Percentiles rank a stretch among this genome's conserved stretches.
phyloP scores from a whole-genome alignment of 2,113 vertebrate species.

The Pterocles gutturalis region DNA sequence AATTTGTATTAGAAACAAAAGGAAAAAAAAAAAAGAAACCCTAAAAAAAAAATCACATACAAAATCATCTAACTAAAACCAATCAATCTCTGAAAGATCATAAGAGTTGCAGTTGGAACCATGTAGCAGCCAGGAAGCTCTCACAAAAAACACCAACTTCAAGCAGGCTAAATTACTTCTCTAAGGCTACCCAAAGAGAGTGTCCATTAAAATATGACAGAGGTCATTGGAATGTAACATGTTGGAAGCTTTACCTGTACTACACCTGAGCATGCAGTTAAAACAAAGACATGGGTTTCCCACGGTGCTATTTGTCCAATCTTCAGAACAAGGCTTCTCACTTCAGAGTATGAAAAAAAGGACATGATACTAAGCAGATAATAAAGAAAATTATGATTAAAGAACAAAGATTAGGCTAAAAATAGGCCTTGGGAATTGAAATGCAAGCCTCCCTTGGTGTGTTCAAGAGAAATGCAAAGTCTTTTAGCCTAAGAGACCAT shows the following conservation, averaged over 20 bases:
- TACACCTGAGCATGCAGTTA: background rate
- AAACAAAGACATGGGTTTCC: conserved; percentile 12
- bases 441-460: background rate
- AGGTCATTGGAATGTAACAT: background rate
- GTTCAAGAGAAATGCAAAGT: conserved; percentile 32
- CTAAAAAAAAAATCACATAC: background rate
- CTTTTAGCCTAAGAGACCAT: background rate
- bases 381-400: conserved; percentile 55
- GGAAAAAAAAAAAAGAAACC: background rate
- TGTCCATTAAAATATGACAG: background rate
- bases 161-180: background rate
- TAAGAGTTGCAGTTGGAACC: background rate
- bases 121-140: background rate
- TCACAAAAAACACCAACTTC: background rate
- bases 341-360: background rate
- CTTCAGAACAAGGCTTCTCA: conserved; percentile 8
- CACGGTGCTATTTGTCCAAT: background rate
- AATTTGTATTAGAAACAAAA: background rate
- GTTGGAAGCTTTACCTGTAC: background rate
- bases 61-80: background rate
- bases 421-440: conserved; percentile 1
- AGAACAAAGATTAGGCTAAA: background rate
- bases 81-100: background rate
- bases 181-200: background rate
- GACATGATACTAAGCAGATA: background rate